phyloP scores from a whole-genome alignment of 2,113 vertebrate genomes.

The Pseudorectes ferrugineus region DNA sequence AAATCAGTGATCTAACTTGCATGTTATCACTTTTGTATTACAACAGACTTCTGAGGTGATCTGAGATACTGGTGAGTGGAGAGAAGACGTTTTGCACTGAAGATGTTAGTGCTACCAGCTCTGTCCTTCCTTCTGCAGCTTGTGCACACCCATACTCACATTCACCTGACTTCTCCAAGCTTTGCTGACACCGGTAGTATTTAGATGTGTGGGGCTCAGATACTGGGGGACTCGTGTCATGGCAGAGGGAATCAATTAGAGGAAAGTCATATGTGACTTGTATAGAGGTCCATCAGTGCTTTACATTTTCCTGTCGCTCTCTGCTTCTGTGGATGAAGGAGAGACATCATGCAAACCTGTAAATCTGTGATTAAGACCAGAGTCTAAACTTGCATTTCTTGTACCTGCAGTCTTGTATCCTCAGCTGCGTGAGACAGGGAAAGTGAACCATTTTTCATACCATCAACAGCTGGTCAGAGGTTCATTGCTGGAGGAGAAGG shows the following conservation, averaged over 20 bases:
- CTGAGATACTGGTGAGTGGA: neutral
- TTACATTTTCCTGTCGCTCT: neutral
- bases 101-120: neutral
- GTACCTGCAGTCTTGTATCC: neutral
- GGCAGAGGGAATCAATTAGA: neutral
- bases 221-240: rapidly evolving
- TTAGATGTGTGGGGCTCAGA: neutral
- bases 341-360: neutral
- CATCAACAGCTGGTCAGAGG: neutral
- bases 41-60: neutral
- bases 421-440: neutral
- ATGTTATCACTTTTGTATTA: neutral
- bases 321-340: neutral
- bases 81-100: neutral
- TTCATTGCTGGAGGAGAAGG: neutral
- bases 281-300: neutral
- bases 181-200: neutral
- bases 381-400: neutral
- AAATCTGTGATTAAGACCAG: neutral
- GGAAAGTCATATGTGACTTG: neutral
- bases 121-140: neutral
- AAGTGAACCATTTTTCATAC: neutral
- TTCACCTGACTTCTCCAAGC: neutral
- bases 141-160: neutral
- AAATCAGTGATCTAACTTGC: neutral